phyloP scores from a whole-genome alignment of 2,888 invertebrate genomes.

The Melitaea athalia region DNA sequence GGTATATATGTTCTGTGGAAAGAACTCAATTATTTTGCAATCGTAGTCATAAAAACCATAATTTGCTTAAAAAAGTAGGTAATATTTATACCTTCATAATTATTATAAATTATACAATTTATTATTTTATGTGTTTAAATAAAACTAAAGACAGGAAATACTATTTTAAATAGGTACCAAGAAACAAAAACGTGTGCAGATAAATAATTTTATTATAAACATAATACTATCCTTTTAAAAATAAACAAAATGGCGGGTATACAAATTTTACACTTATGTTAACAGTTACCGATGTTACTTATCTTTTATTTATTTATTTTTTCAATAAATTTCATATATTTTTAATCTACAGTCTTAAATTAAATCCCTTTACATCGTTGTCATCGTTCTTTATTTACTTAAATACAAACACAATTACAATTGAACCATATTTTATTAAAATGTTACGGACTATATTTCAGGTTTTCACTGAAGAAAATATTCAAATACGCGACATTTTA shows the following conservation, averaged over 20 bases:
- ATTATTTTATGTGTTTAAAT: too few species aligned
- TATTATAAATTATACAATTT: too few species aligned
- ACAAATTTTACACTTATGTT: not conserved
- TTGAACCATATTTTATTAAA: not conserved
- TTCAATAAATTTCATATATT: not conserved
- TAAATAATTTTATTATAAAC: conserved; percentile 15
- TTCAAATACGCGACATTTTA: too few species aligned
- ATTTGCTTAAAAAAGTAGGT: too few species aligned
- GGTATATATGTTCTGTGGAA: too few species aligned
- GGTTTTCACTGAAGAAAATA: too few species aligned
- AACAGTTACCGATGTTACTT: not conserved
- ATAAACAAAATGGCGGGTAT: conserved; percentile 3
- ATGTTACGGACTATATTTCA: not conserved
- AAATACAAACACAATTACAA: not conserved
- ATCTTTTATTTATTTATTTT: not conserved
- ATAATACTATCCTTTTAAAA: conserved; percentile 9
- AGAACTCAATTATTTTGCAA: too few species aligned
- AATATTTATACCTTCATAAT: too few species aligned
- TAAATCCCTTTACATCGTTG: not conserved
- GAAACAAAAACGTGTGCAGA: not conserved
- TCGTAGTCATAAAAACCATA: too few species aligned
- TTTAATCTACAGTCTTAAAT: not conserved
- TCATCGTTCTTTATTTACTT: too few species aligned
- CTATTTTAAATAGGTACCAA: not conserved
- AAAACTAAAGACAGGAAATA: too few species aligned